A percentile compares a stretch with the other conserved stretches of the same genome.
These are phyloP conservation scores for Enteromius unitaeniatus DNA, from an alignment of 2,797 vertebrate genomes.

Conservation along the genomic window DNA sequence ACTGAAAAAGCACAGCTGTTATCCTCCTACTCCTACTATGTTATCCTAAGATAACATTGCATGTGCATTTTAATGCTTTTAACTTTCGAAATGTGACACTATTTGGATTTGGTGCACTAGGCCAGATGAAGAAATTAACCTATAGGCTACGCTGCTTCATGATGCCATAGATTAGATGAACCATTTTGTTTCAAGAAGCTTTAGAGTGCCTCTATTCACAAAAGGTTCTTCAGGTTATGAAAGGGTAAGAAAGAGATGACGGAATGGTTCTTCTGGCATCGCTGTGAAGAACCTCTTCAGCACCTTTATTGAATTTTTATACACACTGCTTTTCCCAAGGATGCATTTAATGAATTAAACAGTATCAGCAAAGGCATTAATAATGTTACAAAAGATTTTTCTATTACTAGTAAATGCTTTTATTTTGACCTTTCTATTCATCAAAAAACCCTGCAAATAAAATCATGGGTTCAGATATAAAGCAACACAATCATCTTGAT, in stretches of 20 bases:
- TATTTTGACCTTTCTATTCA: not conserved
- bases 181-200: too few relatives aligned
- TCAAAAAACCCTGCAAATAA: not conserved
- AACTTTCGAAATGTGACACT: too few relatives aligned
- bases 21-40: too few relatives aligned
- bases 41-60: not conserved
- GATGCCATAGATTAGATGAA: too few relatives aligned
- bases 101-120: not conserved
- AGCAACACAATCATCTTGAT: not conserved
- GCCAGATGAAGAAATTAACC: not conserved
- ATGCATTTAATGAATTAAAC: not conserved
- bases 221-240: too few relatives aligned
- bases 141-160: too few relatives aligned
- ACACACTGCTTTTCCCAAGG: not conserved
- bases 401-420: not conserved
- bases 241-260: too few relatives aligned
- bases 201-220: too few relatives aligned
- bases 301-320: not conserved
- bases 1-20: not conserved
- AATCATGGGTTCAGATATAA: too few relatives aligned
- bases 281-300: too few relatives aligned
- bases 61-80: too few relatives aligned
- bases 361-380: not conserved
- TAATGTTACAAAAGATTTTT: not conserved
- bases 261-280: too few relatives aligned